Percentiles rank a stretch among this genome's conserved stretches.
phyloP scores from a whole-genome alignment of 2,888 invertebrate genomes.

The Phyllotreta cruciferae region DNA sequence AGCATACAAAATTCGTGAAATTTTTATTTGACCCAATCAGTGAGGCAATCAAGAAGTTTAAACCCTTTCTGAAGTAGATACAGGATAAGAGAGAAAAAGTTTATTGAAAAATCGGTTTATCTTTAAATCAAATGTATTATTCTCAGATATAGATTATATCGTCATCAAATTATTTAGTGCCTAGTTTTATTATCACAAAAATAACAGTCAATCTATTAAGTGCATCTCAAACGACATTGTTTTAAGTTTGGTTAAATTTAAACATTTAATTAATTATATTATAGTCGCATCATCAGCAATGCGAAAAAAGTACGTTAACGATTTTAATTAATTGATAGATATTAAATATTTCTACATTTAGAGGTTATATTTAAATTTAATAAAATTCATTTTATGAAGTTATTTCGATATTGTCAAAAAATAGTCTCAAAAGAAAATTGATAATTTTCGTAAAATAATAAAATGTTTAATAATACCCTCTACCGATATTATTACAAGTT shows the following conservation, averaged over 20 bases:
- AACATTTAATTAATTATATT: constrained; percentile 35
- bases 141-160: constrained; percentile 27
- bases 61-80: not conserved
- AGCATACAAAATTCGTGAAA: no score
- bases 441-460: no score
- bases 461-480: no score
- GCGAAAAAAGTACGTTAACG: constrained; percentile 3
- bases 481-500: no score
- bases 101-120: not conserved
- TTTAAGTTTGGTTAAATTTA: constrained; percentile 32
- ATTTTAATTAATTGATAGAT: not conserved
- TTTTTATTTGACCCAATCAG: no score
- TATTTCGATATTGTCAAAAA: no score
- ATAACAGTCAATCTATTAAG: constrained; percentile 43
- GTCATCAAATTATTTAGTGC: constrained; percentile 31
- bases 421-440: no score
- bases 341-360: no score
- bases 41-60: not conserved
- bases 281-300: constrained; percentile 7
- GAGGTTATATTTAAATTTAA: no score
- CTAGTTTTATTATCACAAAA: constrained; percentile 43
- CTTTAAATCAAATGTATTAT: constrained; percentile 23
- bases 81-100: not conserved
- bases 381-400: no score
- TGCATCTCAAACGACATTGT: constrained; percentile 38